phyloP scores from a whole-genome alignment of 2,797 vertebrate genomes.

The Oceanodroma leucorhoa region DNA sequence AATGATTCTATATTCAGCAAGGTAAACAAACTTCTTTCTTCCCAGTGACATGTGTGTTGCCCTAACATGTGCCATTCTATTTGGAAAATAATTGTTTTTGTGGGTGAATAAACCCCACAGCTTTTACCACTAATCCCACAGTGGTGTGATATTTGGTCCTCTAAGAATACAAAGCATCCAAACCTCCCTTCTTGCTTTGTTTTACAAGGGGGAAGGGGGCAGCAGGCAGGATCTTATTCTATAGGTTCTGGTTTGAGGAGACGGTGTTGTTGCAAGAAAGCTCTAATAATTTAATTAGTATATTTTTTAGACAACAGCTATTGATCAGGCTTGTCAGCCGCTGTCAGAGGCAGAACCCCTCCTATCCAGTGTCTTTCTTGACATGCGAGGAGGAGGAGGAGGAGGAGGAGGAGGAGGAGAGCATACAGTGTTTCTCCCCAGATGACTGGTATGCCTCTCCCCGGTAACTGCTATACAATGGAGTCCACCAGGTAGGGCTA shows the following conservation, averaged over 20 bases:
- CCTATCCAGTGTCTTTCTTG: not conserved
- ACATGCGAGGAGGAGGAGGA: not conserved
- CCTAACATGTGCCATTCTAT: not conserved
- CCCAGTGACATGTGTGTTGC: not conserved
- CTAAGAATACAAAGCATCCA: not conserved
- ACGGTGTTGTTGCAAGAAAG: not conserved
- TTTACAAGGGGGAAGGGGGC: not conserved
- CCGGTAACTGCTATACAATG: not conserved
- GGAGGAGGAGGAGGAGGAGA: not conserved
- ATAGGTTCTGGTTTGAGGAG: not conserved
- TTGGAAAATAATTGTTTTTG: not conserved
- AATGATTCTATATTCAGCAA: slow-evolving; percentile 12
- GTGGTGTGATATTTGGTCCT: not conserved
- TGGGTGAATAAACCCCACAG: not conserved
- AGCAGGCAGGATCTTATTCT: not conserved
- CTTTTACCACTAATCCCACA: not conserved
- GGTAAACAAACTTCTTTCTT: slow-evolving; percentile 7
- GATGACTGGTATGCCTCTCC: not conserved
- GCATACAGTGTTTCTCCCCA: not conserved
- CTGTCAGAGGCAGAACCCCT: not conserved
- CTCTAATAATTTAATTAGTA: not conserved
- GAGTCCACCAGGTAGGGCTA: not conserved
- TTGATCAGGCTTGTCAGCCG: not conserved
- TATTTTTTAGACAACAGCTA: not conserved
- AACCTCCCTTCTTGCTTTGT: not conserved